Evolutionary conservation across 2,888 invertebrate species (phyloP).

Genomic region (Thera obeliscata): DNA sequence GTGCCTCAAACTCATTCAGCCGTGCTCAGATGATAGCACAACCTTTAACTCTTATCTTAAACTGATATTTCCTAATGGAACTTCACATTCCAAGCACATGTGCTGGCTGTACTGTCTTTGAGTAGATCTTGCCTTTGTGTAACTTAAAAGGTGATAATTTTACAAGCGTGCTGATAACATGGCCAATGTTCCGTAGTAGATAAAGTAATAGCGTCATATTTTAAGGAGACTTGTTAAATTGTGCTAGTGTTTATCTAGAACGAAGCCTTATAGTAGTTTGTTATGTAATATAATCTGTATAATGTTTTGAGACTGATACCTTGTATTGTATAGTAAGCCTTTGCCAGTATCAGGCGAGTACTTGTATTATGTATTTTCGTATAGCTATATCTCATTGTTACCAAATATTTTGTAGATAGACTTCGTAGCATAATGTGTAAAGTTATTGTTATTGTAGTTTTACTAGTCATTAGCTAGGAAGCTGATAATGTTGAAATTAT

Average conservation of each 20-base stretch:
- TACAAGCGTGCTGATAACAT: slow-evolving; percentile 60
- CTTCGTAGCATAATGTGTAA: slow-evolving; percentile 60
- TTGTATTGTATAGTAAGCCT: slow-evolving; percentile 62
- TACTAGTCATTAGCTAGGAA: slow-evolving; percentile 81
- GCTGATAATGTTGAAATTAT: slow-evolving; percentile 62
- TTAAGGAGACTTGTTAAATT: slow-evolving; percentile 68
- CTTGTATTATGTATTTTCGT: slow-evolving; percentile 75
- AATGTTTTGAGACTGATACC: slow-evolving; percentile 77
- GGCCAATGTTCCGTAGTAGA: slow-evolving; percentile 70
- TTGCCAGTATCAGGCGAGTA: slow-evolving; percentile 73
- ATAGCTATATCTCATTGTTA: slow-evolving; percentile 81
- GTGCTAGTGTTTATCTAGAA: slow-evolving; percentile 60
- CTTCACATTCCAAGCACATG: slow-evolving; percentile 80
- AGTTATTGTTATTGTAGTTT: slow-evolving; percentile 68
- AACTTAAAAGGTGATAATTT: slow-evolving; percentile 67
- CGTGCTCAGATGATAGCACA: slow-evolving; percentile 78
- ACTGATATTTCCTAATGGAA: slow-evolving; percentile 78
- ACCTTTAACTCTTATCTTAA: slow-evolving; percentile 66
- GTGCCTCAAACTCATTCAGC: slow-evolving; percentile 79
- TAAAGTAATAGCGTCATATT: slow-evolving; percentile 55
- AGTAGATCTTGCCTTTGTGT: slow-evolving; percentile 74
- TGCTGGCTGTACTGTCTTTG: slow-evolving; percentile 72
- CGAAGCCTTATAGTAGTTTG: slow-evolving; percentile 60
- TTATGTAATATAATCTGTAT: slow-evolving; percentile 51
- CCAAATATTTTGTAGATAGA: slow-evolving; percentile 82